Base-by-base conservation (phyloP, 2,113 vertebrate genomes). In the Brachyhypopomus occidentalis region DNA sequence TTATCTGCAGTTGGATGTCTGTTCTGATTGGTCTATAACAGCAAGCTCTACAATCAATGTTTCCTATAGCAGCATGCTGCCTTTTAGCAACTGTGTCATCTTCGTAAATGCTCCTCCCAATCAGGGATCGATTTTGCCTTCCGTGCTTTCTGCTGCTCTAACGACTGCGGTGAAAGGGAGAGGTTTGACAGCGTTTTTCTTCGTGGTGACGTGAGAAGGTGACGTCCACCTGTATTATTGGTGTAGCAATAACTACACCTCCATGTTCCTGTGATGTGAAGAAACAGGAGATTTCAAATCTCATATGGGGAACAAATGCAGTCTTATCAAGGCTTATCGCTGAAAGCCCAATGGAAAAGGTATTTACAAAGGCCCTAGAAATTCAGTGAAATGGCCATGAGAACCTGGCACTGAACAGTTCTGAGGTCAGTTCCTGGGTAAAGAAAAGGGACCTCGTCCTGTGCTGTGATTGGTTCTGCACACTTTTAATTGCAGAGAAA, bases 361-460 rank as follows among this genome's bases (percentile, higher is more conserved):
- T 52, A 67, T 81, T 72, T 73, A 60, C 36, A 66, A 78, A 83
- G 60, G 41, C 27, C 72, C 72, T 69, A 55, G 19, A 20, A 36
- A 38, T 16, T 7, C 48, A 58, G n/a, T 55, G 17, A 76, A 60
- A 38, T 17, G 8, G 1, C 55, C 20, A 12, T 73, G 69, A 45
- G 56, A 72, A 63, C 62, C 27, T 14, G 60, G 60, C 34, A 63
- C 38, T 55, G 55, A 82, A 48, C 64, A 72, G 30, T 81, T 75
- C 66, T 75, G 52, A 83, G 58, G 75, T 66, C 41, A 56, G 41
- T n/a, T 5, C 17, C 62, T n/a, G 38, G 16, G 12, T 25, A 22
- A n/a, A 16, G 55, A 19, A 17, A 64, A 72, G 8, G 36, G 38
- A 17, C 22, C 36, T 45, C 19, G n/a, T 48, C 20, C 36, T 45